These are phyloP conservation scores for Clitarchus hookeri DNA, from an alignment of 2,888 invertebrate species.

Conservation along the genomic window DNA sequence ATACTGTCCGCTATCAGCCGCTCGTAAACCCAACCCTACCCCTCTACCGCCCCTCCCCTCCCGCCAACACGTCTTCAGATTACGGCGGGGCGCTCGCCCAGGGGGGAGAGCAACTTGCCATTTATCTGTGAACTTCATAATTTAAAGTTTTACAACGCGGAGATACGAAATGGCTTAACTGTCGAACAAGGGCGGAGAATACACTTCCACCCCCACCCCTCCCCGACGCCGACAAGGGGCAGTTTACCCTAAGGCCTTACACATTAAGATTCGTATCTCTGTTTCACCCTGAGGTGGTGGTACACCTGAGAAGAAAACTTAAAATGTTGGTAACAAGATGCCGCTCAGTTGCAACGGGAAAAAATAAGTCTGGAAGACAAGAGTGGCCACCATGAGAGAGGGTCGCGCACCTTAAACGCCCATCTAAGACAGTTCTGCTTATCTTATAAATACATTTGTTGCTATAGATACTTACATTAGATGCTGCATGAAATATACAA, in stretches of 20 bases:
- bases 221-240: neutral
- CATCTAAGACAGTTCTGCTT: too few relatives aligned
- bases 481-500: too few relatives aligned
- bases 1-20: neutral
- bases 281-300: neutral
- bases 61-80: neutral
- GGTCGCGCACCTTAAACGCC: too few relatives aligned
- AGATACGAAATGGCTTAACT: neutral
- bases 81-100: neutral
- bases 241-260: neutral
- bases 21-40: neutral
- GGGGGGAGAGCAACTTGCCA: neutral
- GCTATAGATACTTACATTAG: too few relatives aligned
- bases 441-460: too few relatives aligned
- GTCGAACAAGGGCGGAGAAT: neutral
- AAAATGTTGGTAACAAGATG: too few relatives aligned
- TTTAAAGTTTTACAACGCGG: slow-evolving; percentile 8
- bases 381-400: too few relatives aligned
- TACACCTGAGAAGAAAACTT: neutral
- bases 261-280: neutral
- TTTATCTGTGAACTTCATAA: slow-evolving; percentile 8
- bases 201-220: neutral
- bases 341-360: too few relatives aligned
- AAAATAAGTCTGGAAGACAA: too few relatives aligned
- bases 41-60: too few relatives aligned